Evolutionary conservation across 1,140 invertebrate species (phyloP).

Genomic region (Vanessa atalanta): DNA sequence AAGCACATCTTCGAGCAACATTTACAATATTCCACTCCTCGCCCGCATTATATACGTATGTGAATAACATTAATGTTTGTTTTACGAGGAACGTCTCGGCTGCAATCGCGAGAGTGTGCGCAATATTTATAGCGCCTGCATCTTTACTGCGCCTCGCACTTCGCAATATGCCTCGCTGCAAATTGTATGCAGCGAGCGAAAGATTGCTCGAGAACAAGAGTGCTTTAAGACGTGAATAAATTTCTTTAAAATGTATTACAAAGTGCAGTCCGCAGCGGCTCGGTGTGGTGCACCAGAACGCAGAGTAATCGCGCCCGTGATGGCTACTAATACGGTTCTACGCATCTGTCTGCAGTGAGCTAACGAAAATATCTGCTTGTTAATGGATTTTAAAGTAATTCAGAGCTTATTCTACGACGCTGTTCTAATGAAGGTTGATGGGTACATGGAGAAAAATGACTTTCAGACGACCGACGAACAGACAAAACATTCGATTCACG

Average conservation of each 20-base stretch:
- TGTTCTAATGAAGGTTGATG: no score
- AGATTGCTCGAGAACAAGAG: conserved; percentile 13
- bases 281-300: neutral
- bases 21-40: neutral
- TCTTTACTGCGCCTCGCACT: conserved; percentile 8
- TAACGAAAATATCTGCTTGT: no score
- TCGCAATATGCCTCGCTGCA: conserved; percentile 5
- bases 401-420: no score
- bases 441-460: no score
- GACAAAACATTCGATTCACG: no score
- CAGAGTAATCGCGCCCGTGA: neutral
- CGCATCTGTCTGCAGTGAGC: no score
- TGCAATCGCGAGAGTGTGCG: conserved; percentile 7
- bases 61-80: conserved; percentile 11
- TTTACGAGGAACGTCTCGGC: conserved; percentile 3
- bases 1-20: neutral
- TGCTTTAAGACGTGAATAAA: conserved; percentile 7
- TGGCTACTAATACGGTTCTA: neutral
- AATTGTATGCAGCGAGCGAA: conserved; percentile 11
- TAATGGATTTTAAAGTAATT: no score
- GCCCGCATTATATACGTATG: conserved; percentile 2
- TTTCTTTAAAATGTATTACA: conserved; percentile 2
- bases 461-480: no score
- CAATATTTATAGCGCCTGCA: conserved; percentile 12
- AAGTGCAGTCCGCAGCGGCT: neutral